These are phyloP conservation scores for Dendrocincla tyrannina DNA, from an alignment of 2,797 vertebrate genomes.

Conservation along the genomic window DNA sequence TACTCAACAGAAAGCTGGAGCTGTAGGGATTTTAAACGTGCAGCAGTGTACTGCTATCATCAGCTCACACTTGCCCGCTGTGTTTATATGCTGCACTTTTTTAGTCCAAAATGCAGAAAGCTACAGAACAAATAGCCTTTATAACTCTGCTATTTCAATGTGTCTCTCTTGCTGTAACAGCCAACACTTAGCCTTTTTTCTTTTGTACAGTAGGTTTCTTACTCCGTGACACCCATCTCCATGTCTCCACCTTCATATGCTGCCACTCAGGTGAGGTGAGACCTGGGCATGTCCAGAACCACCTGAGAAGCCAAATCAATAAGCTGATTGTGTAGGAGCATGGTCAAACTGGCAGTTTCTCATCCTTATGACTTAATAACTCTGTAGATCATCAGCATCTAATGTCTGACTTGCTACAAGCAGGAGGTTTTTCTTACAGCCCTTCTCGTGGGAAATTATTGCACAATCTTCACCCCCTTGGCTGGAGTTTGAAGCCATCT, in stretches of 20 bases:
- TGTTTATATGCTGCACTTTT: constrained; percentile 10
- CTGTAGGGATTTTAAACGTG: background rate
- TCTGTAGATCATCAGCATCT: background rate
- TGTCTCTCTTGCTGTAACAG: background rate
- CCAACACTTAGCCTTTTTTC: background rate
- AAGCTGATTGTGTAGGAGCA: background rate
- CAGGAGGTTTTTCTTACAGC: background rate
- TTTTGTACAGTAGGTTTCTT: background rate
- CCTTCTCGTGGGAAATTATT: background rate
- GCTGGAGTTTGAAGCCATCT: background rate
- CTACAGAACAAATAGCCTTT: constrained; percentile 6
- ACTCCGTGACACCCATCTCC: background rate
- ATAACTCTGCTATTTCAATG: background rate
- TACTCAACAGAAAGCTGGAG: background rate
- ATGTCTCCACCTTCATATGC: rapidly evolving
- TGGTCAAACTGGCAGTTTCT: background rate
- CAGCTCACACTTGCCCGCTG: background rate
- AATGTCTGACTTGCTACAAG: background rate
- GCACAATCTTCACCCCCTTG: background rate
- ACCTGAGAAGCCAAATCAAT: background rate
- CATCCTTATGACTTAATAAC: background rate
- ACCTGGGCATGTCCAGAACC: background rate
- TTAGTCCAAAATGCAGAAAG: background rate
- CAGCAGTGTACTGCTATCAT: background rate
- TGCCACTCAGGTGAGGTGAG: background rate